These are phyloP conservation scores for Tokudaia tokunoshimensis DNA, from an alignment of 2,797 vertebrate genomes.

Conservation along the genomic window DNA sequence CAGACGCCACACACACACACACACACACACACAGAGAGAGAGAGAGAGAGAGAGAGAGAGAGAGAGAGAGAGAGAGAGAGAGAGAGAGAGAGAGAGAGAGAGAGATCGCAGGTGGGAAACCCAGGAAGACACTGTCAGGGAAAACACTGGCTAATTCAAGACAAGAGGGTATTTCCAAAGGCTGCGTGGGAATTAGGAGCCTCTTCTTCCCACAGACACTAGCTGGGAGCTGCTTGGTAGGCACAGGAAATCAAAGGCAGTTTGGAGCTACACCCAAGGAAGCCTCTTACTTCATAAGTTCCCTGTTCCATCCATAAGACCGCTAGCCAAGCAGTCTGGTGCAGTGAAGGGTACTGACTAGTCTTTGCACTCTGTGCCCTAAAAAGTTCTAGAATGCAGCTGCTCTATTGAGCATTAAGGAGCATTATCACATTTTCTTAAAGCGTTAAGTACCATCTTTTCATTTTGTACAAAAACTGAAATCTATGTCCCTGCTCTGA, in stretches of 20 bases:
- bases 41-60: too few species aligned
- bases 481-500: too few species aligned
- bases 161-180: background rate
- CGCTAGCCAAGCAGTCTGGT: background rate
- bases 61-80: too few species aligned
- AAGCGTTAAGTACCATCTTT: background rate
- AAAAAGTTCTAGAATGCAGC: background rate
- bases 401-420: background rate
- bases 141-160: background rate
- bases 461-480: background rate
- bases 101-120: background rate
- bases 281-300: background rate
- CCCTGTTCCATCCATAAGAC: background rate
- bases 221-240: constrained; percentile 68
- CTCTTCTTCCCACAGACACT: background rate
- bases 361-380: background rate
- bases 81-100: too few species aligned
- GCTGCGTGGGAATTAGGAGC: background rate
- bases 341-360: too few species aligned
- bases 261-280: too few species aligned
- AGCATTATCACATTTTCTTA: background rate
- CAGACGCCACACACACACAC: too few species aligned
- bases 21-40: background rate
- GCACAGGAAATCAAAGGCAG: constrained; percentile 72
- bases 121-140: too few species aligned